These are phyloP conservation scores for Rhagoletis zephyria DNA, from an alignment of 1,140 invertebrate genomes.

Conservation along the genomic window DNA sequence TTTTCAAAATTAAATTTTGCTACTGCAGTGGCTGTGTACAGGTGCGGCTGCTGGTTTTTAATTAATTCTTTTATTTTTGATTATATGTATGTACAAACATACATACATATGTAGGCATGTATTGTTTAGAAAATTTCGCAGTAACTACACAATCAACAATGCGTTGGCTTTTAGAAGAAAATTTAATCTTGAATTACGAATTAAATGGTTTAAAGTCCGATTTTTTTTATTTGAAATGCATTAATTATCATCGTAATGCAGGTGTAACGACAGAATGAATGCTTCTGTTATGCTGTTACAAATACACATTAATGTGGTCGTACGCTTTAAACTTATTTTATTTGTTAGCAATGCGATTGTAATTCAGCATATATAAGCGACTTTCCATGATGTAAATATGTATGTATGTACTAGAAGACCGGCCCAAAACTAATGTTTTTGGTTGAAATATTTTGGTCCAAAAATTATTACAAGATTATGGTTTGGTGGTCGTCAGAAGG, in stretches of 20 bases:
- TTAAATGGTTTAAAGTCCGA: not conserved
- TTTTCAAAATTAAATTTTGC: not conserved
- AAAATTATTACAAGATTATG: no score
- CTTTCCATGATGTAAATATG: no score
- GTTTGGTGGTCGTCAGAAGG: no score
- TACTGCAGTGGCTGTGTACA: not conserved
- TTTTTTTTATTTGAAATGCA: not conserved
- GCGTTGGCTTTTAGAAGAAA: not conserved
- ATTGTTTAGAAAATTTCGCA: not conserved
- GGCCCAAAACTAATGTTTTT: no score
- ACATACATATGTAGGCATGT: not conserved
- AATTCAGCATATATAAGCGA: no score
- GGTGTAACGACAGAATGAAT: not conserved
- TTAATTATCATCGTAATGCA: not conserved
- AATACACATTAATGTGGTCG: no score
- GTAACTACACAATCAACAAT: not conserved
- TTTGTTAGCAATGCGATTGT: no score
- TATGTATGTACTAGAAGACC: no score
- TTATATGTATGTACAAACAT: no score
- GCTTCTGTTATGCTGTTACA: not conserved
- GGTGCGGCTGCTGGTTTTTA: not conserved
- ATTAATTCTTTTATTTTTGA: slow-evolving; percentile 16
- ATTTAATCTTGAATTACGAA: not conserved
- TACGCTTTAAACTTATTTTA: no score
- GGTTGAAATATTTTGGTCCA: no score